phyloP scores from a whole-genome alignment of 30 jellyfish, hydroid and myxozoan genomes.

The Cassiopea andromeda region DNA sequence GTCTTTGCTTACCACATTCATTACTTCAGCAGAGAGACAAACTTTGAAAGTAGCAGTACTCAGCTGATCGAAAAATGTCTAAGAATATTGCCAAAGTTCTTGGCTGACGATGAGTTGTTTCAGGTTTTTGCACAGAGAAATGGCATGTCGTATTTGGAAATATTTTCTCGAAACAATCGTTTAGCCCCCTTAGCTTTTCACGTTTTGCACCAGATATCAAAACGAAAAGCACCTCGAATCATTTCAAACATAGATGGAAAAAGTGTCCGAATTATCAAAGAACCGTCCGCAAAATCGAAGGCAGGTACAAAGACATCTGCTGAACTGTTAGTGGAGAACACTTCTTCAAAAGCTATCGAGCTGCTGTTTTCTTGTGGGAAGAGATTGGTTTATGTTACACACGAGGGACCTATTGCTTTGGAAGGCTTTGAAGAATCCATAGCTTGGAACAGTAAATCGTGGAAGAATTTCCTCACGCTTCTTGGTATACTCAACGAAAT shows the following conservation, averaged over 20 bases:
- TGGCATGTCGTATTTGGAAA: constrained; percentile 24
- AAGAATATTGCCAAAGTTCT: constrained; percentile 11
- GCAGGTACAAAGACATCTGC: constrained; percentile 7
- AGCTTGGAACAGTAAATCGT: constrained; percentile 3
- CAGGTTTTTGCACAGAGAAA: constrained; percentile 42
- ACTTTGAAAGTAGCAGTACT: neutral
- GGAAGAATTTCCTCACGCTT: constrained; percentile 35
- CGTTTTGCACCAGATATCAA: constrained; percentile 11
- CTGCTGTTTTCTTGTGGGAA: constrained; percentile 31
- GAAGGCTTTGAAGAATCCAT: neutral
- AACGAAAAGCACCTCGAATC: neutral
- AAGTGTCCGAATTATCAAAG: constrained; percentile 46
- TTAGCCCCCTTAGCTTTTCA: constrained; percentile 42
- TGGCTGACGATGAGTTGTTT: constrained; percentile 19
- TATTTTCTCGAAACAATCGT: constrained; percentile 11
- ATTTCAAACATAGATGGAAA: constrained; percentile 31
- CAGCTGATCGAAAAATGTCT: constrained; percentile 35
- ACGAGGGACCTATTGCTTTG: neutral
- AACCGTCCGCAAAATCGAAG: constrained; percentile 42
- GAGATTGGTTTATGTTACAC: neutral
- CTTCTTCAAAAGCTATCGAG: constrained; percentile 30
- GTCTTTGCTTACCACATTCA: constrained; percentile 22
- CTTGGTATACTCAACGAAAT: constrained; percentile 17
- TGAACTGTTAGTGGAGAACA: constrained; percentile 1
- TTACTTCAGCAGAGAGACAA: neutral